These are phyloP conservation scores for Cygnus atratus DNA, from an alignment of 2,113 vertebrate genomes.

Conservation along the genomic window DNA sequence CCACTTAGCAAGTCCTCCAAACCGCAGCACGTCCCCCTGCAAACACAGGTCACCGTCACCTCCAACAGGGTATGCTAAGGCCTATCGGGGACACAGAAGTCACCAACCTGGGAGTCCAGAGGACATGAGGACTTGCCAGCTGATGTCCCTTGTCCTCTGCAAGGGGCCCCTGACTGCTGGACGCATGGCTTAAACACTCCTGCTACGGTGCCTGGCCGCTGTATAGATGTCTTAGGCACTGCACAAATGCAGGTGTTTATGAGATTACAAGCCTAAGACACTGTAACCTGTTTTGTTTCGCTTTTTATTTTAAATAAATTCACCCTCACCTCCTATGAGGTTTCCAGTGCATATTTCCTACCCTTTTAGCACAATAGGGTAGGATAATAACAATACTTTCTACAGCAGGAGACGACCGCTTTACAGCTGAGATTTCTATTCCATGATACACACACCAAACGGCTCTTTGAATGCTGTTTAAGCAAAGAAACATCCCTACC, in stretches of 20 bases:
- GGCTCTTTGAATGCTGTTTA: background rate
- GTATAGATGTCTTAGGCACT: background rate
- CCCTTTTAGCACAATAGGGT: rapidly evolving
- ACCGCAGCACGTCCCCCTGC: background rate
- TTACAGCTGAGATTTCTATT: background rate
- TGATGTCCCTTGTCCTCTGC: background rate
- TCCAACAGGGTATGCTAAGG: background rate
- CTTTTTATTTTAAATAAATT: background rate
- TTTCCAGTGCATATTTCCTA: background rate
- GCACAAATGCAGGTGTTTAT: background rate
- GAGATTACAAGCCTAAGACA: background rate
- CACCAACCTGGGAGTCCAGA: background rate
- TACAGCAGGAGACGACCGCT: background rate
- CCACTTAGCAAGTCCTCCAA: background rate
- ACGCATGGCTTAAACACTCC: background rate
- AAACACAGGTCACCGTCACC: background rate
- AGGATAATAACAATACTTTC: background rate
- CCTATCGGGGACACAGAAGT: rapidly evolving
- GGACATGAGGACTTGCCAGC: background rate
- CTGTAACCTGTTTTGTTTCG: background rate
- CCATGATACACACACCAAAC: rapidly evolving
- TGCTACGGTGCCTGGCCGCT: background rate
- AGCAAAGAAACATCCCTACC: background rate
- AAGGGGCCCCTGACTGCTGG: background rate
- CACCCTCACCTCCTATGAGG: background rate